Evolutionary conservation across 2,888 invertebrate species (phyloP), one percentile per base, ranked within the genome.

Genomic region (Coenonympha arcania): DNA sequence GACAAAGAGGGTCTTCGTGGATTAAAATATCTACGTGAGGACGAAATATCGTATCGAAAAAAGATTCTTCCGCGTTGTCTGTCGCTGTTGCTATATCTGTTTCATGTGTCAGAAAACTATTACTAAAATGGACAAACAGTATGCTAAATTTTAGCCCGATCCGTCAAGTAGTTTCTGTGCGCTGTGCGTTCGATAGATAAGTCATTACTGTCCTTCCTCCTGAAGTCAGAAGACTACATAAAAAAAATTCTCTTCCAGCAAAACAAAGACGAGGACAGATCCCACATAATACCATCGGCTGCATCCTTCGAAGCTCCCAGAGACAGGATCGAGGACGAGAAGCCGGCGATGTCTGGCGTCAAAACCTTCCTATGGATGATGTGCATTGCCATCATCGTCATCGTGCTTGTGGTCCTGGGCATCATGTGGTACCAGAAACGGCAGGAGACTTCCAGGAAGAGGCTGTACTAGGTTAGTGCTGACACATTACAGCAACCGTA

Each of bases 361-460:
- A 98, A 96, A 77, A 91, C 97, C 45, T 96, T 98, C 81, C 87
- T 97, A 2, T 89, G 96, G 54, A 92, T 98, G 85, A 88, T 99
- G 61, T 88, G 93, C 44, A 92, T 93, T 9, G 91, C 97, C 44
- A 88, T 98, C 19, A 93, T 92, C 2, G 78, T 97, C 6, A 93
- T 95, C 34, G 94, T 92, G 0, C 89, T 93, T 56, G 92, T 94
- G 0, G 93, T 97, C 2, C 90, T 97, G 47, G 96, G 94, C 20
- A 93, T 98, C 55, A 93, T 97, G 88, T 93, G 95, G 75, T 97
- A 97, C 75, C 95, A 96, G 74, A 97, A 97, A 71, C 91, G 93
- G 53, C 94, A 95, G 71, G 95, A 96, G 71, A 92, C 94, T 59
- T 92, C 92, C 52, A 89, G 95, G 65, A 98, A 98, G 82, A 89